Evolutionary conservation across 2,797 vertebrate species (phyloP).

Genomic region (Falco concolor): DNA sequence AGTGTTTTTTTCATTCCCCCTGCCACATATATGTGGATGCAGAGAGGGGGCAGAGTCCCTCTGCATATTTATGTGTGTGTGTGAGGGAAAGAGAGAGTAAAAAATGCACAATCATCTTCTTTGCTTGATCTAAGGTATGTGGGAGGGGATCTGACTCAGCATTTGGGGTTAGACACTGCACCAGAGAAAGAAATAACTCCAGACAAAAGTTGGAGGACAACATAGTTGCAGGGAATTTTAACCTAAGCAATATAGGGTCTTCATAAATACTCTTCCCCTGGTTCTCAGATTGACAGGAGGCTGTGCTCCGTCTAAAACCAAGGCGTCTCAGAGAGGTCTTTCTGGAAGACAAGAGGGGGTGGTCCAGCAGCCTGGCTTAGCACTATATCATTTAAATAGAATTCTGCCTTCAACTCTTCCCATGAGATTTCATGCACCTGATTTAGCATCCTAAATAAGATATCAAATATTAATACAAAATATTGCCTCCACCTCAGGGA

Average conservation of each 20-base stretch:
- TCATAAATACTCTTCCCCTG: not conserved
- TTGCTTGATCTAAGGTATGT: not conserved
- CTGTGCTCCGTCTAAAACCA: not conserved
- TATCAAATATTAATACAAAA: slow-evolving; percentile 69
- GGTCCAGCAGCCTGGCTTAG: not conserved
- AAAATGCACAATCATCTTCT: not conserved
- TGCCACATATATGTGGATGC: not conserved
- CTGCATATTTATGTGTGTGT: not conserved
- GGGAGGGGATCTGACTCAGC: not conserved
- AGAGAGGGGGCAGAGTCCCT: not conserved
- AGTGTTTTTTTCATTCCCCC: not conserved
- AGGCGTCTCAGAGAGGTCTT: not conserved
- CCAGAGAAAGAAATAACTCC: not conserved
- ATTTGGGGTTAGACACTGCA: not conserved
- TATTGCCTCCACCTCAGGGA: slow-evolving; percentile 55
- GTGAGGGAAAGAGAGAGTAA: not conserved
- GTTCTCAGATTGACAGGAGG: not conserved
- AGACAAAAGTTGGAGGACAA: not conserved
- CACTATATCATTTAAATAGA: slow-evolving; percentile 37
- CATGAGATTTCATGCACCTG: slow-evolving; percentile 36
- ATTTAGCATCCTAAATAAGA: slow-evolving; percentile 64
- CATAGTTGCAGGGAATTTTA: not conserved
- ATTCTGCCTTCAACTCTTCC: slow-evolving; percentile 1
- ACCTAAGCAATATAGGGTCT: not conserved
- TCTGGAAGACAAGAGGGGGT: not conserved